These are phyloP conservation scores for Athene noctua DNA, from an alignment of 2,113 vertebrate species.

Conservation along the genomic window DNA sequence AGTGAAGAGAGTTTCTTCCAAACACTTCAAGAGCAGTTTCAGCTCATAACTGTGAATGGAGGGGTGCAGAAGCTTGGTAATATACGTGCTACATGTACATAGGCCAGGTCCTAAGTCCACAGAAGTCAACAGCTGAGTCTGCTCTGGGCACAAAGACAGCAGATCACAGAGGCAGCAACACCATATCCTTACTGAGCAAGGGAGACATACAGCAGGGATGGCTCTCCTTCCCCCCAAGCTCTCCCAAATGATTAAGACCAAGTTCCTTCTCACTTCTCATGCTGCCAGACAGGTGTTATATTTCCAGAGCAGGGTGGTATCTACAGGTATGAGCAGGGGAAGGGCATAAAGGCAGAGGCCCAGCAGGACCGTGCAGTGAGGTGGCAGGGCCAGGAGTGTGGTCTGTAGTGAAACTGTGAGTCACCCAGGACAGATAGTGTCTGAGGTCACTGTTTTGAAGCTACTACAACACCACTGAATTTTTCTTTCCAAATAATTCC, in stretches of 20 bases:
- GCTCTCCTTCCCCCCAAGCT: not conserved
- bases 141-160: not conserved
- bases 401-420: not conserved
- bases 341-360: not conserved
- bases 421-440: not conserved
- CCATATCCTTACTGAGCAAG: not conserved
- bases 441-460: not conserved
- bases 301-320: not conserved
- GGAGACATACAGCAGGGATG: not conserved
- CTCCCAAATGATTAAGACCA: rapidly evolving
- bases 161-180: not conserved
- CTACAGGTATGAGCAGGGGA: not conserved
- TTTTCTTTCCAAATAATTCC: not conserved
- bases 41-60: not conserved
- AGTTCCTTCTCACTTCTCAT: not conserved
- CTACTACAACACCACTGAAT: not conserved
- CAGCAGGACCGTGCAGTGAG: not conserved
- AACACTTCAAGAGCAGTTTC: not conserved
- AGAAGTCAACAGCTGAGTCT: not conserved
- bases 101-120: not conserved
- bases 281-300: not conserved
- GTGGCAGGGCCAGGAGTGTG: not conserved
- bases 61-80: not conserved
- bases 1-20: not conserved
- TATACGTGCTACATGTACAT: not conserved